Evolutionary conservation across 2,888 invertebrate genomes (phyloP).

Genomic region (Odontomyia ornata): DNA sequence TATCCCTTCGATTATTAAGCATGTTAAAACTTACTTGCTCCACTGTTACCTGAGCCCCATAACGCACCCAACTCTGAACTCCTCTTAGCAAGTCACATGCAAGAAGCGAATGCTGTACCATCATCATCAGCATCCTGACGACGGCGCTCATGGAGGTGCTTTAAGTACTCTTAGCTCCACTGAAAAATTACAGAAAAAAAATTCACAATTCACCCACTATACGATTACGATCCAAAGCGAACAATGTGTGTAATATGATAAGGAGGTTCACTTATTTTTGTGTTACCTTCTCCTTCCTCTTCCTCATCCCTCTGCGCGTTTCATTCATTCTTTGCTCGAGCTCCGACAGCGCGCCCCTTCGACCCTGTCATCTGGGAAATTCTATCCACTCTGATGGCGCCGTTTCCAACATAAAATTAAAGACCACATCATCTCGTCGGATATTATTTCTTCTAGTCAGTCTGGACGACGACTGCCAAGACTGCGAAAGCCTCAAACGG

Average conservation of each 20-base stretch:
- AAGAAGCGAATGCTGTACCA: background rate
- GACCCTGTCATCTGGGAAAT: conserved; percentile 9
- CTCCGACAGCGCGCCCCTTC: too few species aligned
- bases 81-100: background rate
- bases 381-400: conserved; percentile 39
- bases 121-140: background rate
- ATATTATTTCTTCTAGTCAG: conserved; percentile 27
- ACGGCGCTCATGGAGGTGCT: background rate
- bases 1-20: too few species aligned
- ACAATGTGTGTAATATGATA: conserved; percentile 33
- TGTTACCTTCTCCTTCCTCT: conserved; percentile 1
- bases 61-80: background rate
- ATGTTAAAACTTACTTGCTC: background rate
- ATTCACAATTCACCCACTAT: background rate
- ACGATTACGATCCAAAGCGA: background rate
- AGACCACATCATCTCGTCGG: conserved; percentile 29
- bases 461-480: background rate
- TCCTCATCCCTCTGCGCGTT: background rate
- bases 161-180: background rate
- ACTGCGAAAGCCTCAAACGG: too few species aligned
- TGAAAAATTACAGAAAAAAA: background rate
- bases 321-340: too few species aligned
- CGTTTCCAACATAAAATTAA: conserved; percentile 41
- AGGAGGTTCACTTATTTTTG: conserved; percentile 17
- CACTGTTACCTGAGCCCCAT: background rate